These are phyloP conservation scores for Rhinopomastus cyanomelas DNA, from an alignment of 2,113 vertebrate species.

Conservation along the genomic window DNA sequence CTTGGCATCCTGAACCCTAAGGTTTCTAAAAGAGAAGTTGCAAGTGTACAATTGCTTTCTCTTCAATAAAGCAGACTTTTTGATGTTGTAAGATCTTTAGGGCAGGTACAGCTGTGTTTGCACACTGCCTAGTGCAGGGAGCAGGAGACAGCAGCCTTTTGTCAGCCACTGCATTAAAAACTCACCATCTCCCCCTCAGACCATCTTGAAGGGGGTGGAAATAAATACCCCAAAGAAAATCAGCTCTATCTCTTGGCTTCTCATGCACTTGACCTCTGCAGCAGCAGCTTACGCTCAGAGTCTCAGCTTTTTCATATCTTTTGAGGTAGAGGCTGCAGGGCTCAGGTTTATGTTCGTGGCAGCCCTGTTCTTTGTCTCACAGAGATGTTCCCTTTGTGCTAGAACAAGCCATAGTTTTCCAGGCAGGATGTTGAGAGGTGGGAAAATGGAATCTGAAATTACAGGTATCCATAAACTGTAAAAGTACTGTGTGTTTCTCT, in stretches of 20 bases:
- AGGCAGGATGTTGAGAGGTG: neutral
- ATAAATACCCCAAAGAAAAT: neutral
- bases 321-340: fast-evolving
- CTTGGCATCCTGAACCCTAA: neutral
- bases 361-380: neutral
- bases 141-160: neutral
- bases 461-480: neutral
- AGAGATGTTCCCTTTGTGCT: neutral
- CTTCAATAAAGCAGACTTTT: neutral
- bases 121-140: neutral
- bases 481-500: no score
- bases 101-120: neutral
- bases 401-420: fast-evolving
- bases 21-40: neutral
- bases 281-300: neutral
- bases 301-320: neutral
- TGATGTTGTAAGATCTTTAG: neutral
- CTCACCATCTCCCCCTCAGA: neutral
- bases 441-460: neutral
- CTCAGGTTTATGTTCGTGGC: neutral
- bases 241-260: neutral
- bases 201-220: neutral
- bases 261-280: neutral
- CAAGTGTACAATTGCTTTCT: neutral
- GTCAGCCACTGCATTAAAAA: neutral